phyloP scores from a whole-genome alignment of 2,888 invertebrate species.

The Orgyia antiqua region DNA sequence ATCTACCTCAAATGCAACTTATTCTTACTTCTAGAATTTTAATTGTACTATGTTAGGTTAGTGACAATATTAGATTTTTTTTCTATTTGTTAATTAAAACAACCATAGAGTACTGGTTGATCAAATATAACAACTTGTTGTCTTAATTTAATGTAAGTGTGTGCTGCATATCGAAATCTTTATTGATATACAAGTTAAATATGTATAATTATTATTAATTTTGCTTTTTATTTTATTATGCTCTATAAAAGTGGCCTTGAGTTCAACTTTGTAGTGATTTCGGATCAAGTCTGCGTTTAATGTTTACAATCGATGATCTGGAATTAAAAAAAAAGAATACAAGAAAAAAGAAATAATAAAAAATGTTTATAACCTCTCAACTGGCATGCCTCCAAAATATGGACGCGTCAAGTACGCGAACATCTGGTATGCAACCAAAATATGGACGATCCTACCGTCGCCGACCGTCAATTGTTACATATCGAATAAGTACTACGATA shows the following conservation, averaged over 20 bases:
- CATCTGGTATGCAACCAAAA: no score
- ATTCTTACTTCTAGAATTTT: conserved; percentile 67
- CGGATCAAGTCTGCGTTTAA: conserved; percentile 18
- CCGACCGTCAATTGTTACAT: no score
- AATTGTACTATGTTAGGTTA: conserved; percentile 69
- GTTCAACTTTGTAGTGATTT: conserved; percentile 30
- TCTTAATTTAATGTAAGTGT: conserved; percentile 53
- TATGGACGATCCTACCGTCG: no score
- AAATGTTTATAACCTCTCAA: no score
- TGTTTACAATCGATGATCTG: conserved; percentile 40
- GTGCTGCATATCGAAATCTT: conserved; percentile 65
- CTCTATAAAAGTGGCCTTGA: conserved; percentile 41
- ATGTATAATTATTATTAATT: conserved; percentile 55
- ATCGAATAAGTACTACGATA: no score
- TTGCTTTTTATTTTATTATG: conserved; percentile 40
- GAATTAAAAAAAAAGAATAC: conserved; percentile 32
- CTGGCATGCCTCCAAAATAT: no score
- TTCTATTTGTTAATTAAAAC: conserved; percentile 56
- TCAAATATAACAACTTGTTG: conserved; percentile 35
- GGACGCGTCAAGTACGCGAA: no score
- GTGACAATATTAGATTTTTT: conserved; percentile 56
- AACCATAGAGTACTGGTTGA: conserved; percentile 41
- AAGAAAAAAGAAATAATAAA: conserved; percentile 18
- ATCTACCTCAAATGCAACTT: conserved; percentile 77
- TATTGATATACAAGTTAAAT: conserved; percentile 52